Conservation (phyloP, 2,113 vertebrate genomes). For the Nothoprocta pentlandii region DNA sequence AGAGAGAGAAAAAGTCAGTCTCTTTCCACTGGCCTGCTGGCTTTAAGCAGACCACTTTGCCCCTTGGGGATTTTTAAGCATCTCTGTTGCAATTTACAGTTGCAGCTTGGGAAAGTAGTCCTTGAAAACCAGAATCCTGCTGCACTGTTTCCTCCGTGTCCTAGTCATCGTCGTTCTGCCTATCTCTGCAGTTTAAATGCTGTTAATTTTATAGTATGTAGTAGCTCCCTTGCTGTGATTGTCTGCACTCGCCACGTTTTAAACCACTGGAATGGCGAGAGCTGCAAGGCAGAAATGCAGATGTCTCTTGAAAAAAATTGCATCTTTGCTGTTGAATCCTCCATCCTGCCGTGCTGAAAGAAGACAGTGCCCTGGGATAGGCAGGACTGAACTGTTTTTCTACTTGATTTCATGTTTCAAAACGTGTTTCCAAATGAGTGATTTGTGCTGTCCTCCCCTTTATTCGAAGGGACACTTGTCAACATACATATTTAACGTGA, state of each 20-base stretch:
- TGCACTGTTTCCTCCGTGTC: not conserved
- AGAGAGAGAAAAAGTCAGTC: not conserved
- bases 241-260: not conserved
- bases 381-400: slow-evolving; percentile 56
- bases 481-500: slow-evolving; percentile 38
- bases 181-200: not conserved
- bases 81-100: not conserved
- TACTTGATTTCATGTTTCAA: slow-evolving; percentile 65
- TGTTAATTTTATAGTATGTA: not conserved
- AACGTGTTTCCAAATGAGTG: slow-evolving; percentile 12
- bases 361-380: slow-evolving; percentile 14
- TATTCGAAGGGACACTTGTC: slow-evolving; percentile 41
- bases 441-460: slow-evolving; percentile 3
- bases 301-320: slow-evolving; percentile 7
- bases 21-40: not conserved
- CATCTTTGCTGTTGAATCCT: not conserved
- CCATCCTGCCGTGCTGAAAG: not conserved
- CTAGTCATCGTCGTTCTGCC: not conserved
- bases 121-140: not conserved
- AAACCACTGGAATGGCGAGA: not conserved
- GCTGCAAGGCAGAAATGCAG: not conserved
- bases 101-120: not conserved
- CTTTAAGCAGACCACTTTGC: not conserved
- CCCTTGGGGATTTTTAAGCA: not conserved
- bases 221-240: not conserved